Conservation (phyloP, 2,797 vertebrate species). For the Intellagama lesueurii region DNA sequence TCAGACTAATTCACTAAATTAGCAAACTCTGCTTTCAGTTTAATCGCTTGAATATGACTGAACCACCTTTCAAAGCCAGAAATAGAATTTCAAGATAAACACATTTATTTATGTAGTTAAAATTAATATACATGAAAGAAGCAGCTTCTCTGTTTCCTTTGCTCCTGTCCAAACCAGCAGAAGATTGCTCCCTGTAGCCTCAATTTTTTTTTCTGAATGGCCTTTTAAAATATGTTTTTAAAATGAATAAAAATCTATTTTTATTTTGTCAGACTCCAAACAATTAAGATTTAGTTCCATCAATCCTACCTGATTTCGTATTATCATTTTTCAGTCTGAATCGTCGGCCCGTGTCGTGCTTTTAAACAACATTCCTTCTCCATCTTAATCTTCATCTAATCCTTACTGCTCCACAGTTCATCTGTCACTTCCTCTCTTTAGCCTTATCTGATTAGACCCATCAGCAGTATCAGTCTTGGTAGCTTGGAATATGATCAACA, state of each 20-base stretch:
- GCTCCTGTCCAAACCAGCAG: not conserved
- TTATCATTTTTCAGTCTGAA: not conserved
- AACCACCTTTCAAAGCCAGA: not conserved
- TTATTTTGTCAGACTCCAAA: rapidly evolving
- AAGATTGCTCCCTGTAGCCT: not conserved
- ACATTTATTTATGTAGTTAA: not conserved
- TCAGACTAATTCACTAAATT: not conserved
- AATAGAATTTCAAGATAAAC: not conserved
- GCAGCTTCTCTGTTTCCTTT: not conserved
- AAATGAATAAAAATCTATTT: not conserved
- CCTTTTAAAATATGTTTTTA: slow-evolving; percentile 1
- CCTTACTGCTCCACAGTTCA: slow-evolving; percentile 13
- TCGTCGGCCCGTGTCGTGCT: not conserved
- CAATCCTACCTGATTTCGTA: slow-evolving; percentile 12
- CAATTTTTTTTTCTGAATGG: slow-evolving; percentile 17
- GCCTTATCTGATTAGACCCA: not conserved
- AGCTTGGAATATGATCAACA: not conserved
- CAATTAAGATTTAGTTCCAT: not conserved
- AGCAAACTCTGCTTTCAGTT: not conserved
- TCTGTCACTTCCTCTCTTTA: not conserved
- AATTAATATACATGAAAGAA: not conserved
- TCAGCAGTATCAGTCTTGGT: slow-evolving; percentile 2
- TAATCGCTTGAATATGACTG: not conserved
- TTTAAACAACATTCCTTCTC: slow-evolving; percentile 14
- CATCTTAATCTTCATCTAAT: not conserved